These are phyloP conservation scores for Crotalus horridus DNA, from an alignment of 2,113 vertebrate species.

Conservation along the genomic window DNA sequence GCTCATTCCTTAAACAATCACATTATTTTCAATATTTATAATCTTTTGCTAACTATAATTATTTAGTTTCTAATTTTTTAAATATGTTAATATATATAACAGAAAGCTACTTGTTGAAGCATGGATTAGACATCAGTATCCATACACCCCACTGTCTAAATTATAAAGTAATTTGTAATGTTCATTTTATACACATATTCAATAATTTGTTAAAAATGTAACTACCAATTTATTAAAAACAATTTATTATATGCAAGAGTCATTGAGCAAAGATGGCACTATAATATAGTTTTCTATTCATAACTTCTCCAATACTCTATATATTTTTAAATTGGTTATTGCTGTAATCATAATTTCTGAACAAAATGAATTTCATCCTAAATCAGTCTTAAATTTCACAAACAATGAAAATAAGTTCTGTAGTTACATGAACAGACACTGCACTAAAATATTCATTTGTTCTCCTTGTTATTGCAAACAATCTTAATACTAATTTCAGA, in stretches of 20 bases:
- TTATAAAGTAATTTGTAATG: background rate
- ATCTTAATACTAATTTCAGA: constrained; percentile 7
- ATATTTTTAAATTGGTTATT: constrained; percentile 21
- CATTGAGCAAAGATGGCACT: background rate
- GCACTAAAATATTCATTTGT: constrained; percentile 28
- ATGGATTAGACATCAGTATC: background rate
- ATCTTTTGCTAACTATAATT: background rate
- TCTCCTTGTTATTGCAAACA: background rate
- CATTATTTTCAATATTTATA: background rate
- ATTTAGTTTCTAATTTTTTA: background rate
- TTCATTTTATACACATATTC: background rate
- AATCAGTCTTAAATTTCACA: constrained; percentile 46
- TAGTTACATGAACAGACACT: background rate
- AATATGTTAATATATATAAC: background rate
- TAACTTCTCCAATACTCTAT: constrained; percentile 22
- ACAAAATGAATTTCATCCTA: constrained; percentile 41
- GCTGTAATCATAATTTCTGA: constrained; percentile 38
- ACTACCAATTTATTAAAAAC: background rate
- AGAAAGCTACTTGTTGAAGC: no score
- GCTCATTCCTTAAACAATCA: background rate
- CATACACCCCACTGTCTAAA: background rate
- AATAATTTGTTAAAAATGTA: background rate
- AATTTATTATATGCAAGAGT: background rate
- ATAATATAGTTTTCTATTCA: constrained; percentile 14
- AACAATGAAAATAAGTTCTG: constrained; percentile 34